phyloP scores from a whole-genome alignment of 2,797 vertebrate species.

The Lepilemur ruficaudatus region DNA sequence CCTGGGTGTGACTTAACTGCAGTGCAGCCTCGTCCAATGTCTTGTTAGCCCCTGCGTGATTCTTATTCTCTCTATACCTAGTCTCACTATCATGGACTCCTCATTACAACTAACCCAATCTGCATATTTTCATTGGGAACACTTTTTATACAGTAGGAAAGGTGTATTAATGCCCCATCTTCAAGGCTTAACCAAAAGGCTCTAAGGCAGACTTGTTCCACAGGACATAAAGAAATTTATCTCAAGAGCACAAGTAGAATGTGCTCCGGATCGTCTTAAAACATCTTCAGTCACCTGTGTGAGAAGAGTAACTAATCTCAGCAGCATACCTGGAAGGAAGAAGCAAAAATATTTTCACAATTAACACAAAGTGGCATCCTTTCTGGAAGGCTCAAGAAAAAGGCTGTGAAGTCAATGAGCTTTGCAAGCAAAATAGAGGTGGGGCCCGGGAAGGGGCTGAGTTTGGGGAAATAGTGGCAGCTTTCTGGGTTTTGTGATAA shows the following conservation, averaged over 20 bases:
- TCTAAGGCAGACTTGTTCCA: background rate
- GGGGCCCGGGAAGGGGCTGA: background rate
- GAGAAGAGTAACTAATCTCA: constrained; percentile 62
- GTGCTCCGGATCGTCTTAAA: background rate
- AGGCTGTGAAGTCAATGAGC: background rate
- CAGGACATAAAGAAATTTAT: background rate
- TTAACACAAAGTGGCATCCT: constrained; percentile 52
- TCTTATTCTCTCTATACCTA: background rate
- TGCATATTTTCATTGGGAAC: background rate
- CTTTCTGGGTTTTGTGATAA: background rate
- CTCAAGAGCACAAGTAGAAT: background rate
- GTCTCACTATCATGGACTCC: background rate
- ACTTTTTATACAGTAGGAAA: background rate
- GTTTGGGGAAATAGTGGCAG: background rate
- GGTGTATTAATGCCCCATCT: background rate
- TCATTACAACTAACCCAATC: background rate
- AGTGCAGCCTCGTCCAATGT: background rate
- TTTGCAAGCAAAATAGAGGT: constrained; percentile 29
- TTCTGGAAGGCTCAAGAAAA: constrained; percentile 6
- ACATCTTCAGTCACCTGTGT: background rate
- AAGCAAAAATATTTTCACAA: constrained; percentile 54
- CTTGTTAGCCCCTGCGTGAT: background rate
- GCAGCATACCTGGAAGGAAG: background rate
- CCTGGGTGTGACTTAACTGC: background rate
- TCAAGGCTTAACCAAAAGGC: background rate